phyloP scores from a whole-genome alignment of 2,113 vertebrate species.

The Rhadina sibilatrix region DNA sequence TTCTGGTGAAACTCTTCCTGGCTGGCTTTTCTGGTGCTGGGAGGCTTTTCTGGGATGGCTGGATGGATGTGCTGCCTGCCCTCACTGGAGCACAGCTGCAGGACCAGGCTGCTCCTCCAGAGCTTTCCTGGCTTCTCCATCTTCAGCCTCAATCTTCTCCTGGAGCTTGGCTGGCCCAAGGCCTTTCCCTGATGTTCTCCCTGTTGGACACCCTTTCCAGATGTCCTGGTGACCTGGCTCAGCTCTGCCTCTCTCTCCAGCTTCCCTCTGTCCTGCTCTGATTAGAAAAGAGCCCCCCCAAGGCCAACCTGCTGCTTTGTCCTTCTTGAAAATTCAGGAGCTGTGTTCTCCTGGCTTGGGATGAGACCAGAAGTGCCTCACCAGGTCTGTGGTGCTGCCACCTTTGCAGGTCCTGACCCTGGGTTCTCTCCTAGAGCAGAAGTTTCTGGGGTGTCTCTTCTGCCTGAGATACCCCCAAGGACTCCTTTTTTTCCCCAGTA shows the following conservation, averaged over 20 bases:
- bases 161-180: neutral
- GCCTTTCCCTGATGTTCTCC: neutral
- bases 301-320: neutral
- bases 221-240: neutral
- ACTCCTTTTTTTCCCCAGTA: rapidly evolving
- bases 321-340: neutral
- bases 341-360: neutral
- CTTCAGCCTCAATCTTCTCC: neutral
- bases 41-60: neutral
- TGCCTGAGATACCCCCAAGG: neutral
- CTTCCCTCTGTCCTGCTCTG: neutral
- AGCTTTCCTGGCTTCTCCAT: neutral
- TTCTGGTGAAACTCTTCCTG: neutral
- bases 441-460: neutral
- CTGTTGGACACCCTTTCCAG: neutral
- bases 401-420: neutral
- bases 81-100: neutral
- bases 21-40: neutral
- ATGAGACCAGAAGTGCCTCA: neutral
- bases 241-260: neutral
- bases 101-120: neutral
- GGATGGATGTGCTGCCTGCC: neutral
- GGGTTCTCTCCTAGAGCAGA: neutral
- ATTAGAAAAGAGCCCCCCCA: neutral
- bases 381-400: neutral